phyloP scores from a whole-genome alignment of 2,888 invertebrate species.

The Catocala fraxini region DNA sequence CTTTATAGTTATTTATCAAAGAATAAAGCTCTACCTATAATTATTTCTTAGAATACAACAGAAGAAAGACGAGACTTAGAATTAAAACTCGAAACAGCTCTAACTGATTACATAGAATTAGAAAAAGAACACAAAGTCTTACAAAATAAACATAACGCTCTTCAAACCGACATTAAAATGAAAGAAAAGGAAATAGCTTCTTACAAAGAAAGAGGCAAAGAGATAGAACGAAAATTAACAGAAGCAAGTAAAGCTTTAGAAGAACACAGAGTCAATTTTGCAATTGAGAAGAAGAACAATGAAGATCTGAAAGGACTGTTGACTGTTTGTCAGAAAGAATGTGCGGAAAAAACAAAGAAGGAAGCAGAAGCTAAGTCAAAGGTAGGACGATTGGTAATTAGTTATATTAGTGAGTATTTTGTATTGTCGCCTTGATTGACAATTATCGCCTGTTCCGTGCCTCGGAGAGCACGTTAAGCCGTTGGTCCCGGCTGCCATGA shows the following conservation, averaged over 20 bases:
- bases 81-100: slow-evolving; percentile 83
- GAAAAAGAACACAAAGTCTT: slow-evolving; percentile 76
- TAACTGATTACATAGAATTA: slow-evolving; percentile 84
- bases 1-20: neutral
- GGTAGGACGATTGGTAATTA: slow-evolving; percentile 27
- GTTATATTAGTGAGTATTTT: no score
- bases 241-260: slow-evolving; percentile 64
- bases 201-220: slow-evolving; percentile 75
- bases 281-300: slow-evolving; percentile 69
- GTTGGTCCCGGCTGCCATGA: no score
- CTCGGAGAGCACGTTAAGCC: no score
- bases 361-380: slow-evolving; percentile 82
- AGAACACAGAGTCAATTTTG: slow-evolving; percentile 71
- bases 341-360: slow-evolving; percentile 65
- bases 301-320: slow-evolving; percentile 71
- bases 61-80: slow-evolving; percentile 86
- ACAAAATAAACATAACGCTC: slow-evolving; percentile 52
- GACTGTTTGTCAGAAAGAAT: slow-evolving; percentile 68
- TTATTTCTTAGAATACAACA: slow-evolving; percentile 68
- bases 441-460: no score
- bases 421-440: no score
- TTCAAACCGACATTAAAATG: slow-evolving; percentile 67
- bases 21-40: neutral
- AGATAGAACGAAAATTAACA: slow-evolving; percentile 63
- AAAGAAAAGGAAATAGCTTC: slow-evolving; percentile 80